Conservation (phyloP, 2,113 vertebrate species). For the Nothobranchius kuhntae region DNA sequence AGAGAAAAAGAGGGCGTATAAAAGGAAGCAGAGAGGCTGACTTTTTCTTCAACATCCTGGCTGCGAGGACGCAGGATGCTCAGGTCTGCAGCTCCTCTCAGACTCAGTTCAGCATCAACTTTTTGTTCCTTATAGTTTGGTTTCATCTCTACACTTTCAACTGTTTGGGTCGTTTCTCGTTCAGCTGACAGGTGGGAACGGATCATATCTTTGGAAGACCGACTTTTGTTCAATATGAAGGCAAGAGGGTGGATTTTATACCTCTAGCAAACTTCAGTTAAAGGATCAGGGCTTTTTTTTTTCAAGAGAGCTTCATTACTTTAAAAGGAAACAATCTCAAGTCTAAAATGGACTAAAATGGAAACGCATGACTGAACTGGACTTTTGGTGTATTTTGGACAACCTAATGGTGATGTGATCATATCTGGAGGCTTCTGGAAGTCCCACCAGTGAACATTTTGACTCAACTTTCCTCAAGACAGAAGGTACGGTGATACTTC, state of each 20-base stretch:
- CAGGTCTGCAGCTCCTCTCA: conserved; percentile 30
- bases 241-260: no score
- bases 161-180: background rate
- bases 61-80: conserved; percentile 48
- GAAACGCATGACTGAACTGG: no score
- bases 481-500: conserved; percentile 4
- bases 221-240: no score
- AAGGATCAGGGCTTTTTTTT: no score
- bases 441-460: background rate
- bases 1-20: conserved; percentile 70
- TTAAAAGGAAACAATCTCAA: background rate
- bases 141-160: no score
- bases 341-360: no score
- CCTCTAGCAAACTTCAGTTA: background rate
- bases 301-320: background rate
- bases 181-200: conserved; percentile 27
- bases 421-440: conserved; percentile 1
- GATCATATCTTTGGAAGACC: background rate
- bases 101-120: conserved; percentile 16
- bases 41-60: conserved; percentile 55
- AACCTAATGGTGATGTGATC: background rate
- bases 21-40: conserved; percentile 74
- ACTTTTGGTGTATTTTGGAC: background rate
- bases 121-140: background rate
- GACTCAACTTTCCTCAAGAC: conserved; percentile 7